Evolutionary conservation across 2,888 invertebrate species (phyloP).

Genomic region (Cataglyphis rosenhaueri): DNA sequence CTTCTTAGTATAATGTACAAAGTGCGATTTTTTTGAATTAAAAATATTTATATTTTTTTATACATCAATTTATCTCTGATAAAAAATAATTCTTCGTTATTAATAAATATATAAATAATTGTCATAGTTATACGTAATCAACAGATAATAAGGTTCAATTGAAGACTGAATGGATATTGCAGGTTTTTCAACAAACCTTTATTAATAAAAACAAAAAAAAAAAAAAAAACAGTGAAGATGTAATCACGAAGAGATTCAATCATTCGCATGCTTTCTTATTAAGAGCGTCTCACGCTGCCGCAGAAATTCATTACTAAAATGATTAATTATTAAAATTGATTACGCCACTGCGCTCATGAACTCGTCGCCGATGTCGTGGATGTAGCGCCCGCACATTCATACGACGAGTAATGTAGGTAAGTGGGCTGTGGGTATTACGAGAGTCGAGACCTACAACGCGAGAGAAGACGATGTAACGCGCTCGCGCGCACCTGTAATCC

Average conservation of each 20-base stretch:
- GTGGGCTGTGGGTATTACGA: conserved; percentile 84
- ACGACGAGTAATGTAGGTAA: conserved; percentile 83
- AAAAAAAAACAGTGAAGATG: not conserved
- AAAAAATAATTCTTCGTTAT: not conserved
- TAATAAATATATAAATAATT: not conserved
- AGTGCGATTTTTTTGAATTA: not conserved
- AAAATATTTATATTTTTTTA: not conserved
- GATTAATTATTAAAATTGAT: conserved; percentile 48
- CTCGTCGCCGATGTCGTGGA: conserved; percentile 16
- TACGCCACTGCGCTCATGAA: conserved; percentile 45
- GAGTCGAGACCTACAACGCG: conserved; percentile 75
- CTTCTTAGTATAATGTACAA: not conserved
- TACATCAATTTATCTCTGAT: not conserved
- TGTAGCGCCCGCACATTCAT: conserved; percentile 16
- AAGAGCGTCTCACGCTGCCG: conserved; percentile 30
- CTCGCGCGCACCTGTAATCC: conserved; percentile 63
- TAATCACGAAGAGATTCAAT: not conserved
- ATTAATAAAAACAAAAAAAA: not conserved
- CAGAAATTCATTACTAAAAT: conserved; percentile 33
- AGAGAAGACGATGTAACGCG: conserved; percentile 71
- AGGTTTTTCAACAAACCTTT: conserved; percentile 17
- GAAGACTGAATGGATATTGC: not conserved
- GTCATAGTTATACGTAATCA: not conserved
- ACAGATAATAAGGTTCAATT: not conserved
- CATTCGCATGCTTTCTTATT: conserved; percentile 24